Evolutionary conservation across 2,113 vertebrate species (phyloP).

Genomic region (Cryptomyrus ogoouensis): DNA sequence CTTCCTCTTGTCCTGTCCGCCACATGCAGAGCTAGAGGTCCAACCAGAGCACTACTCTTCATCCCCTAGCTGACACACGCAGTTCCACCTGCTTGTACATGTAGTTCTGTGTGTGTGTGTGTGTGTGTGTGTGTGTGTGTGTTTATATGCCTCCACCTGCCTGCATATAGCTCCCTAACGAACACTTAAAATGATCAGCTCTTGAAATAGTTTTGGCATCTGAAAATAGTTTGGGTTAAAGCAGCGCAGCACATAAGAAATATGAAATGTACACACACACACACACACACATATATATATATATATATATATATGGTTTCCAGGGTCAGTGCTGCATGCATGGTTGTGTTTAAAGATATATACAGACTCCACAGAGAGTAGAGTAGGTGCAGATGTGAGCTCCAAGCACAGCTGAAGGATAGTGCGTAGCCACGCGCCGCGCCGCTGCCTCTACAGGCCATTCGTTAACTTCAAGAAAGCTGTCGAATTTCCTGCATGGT

Average conservation of each 20-base stretch:
- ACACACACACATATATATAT: no score
- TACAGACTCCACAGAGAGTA: neutral
- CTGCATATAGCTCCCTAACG: neutral
- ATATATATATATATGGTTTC: neutral
- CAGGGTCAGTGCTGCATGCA: neutral
- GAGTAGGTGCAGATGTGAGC: neutral
- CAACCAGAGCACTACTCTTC: neutral
- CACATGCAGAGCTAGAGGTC: neutral
- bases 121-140: neutral
- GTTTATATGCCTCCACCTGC: neutral
- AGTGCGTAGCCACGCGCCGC: neutral
- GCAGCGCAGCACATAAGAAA: neutral
- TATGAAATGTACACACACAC: neutral
- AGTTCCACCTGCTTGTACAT: neutral
- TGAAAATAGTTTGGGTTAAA: neutral
- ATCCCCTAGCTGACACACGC: neutral
- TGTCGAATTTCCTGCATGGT: neutral
- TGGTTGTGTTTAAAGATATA: neutral
- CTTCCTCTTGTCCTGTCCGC: slow-evolving; percentile 50
- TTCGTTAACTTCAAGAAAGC: neutral
- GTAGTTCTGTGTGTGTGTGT: neutral
- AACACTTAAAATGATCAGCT: neutral
- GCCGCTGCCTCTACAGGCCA: neutral
- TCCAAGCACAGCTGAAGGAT: neutral
- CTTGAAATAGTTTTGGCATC: neutral